Base-by-base conservation (phyloP, 2,797 vertebrate genomes). In the Mionectes olivaceus region DNA sequence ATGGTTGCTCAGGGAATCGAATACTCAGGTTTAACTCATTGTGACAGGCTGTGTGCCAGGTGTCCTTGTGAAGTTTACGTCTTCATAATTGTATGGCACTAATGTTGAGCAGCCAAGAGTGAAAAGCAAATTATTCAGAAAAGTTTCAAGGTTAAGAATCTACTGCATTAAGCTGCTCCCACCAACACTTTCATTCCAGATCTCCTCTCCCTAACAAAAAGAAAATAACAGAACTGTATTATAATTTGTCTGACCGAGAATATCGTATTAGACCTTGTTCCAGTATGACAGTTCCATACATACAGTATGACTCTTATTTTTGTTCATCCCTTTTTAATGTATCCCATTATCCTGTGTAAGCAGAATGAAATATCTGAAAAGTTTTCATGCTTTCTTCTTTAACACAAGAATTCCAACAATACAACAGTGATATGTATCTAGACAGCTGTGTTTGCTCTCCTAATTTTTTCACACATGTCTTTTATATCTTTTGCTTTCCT, bases 61-160 rank as follows among this genome's bases (percentile, higher is more conserved):
- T 94, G 88, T 61, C 88, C 91, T 97, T 95, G 79, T 49, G 59
- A 67, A 95, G 90, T 94, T 97, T 96, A 92, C 81, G 86, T 95
- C 88, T 95, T 95, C 80, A 94, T 97, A 96, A 97, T 95, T 87
- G 84, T 79, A 55, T 63, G 89, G 87, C 56, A 88, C 74, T 92
- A 61, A 92, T 94, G 87, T 83, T 90, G 83, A 93, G 86, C 95
- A 96, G 71, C 49, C 87, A 95, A 93, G 83, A 95, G 37, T 94
- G 76, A 89, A 92, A 86, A 93, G 68, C 35, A 90, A 95, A 90
- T 91, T 91, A 94, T 61, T 81, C 9, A 4, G 46, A 82, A 91
- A 84, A 86, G 70, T 90, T 90, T 96, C 91, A 96, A 93, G 93
- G 91, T 94, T 95, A 93, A 94, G 33, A 44, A 12, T 56, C 27